Conservation (phyloP, 1,140 invertebrate genomes). For the Nephotettix cincticeps region DNA sequence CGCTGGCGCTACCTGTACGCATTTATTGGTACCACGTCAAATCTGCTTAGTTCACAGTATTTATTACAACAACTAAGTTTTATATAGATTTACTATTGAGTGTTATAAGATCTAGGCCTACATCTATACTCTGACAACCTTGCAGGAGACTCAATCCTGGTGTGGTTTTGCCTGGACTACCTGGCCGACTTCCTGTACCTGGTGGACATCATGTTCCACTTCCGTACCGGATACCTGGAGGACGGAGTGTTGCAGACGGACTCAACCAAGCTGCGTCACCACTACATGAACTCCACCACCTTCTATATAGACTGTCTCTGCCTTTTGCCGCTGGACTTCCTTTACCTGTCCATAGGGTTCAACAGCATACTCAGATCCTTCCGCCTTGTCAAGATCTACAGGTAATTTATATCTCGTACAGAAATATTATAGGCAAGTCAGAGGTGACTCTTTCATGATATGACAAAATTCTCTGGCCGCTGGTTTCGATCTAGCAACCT, state of each 20-base stretch:
- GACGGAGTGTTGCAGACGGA: conserved; percentile 97
- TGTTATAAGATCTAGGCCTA: no score
- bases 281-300: conserved; percentile 98
- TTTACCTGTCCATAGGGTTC: conserved; percentile 97
- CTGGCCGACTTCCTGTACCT: conserved; percentile 95
- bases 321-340: conserved; percentile 94
- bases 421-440: neutral
- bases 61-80: no score
- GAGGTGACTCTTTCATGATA: neutral
- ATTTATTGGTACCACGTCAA: no score
- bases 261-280: conserved; percentile 85
- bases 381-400: conserved; percentile 97
- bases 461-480: no score
- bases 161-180: conserved; percentile 98
- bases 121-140: no score
- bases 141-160: conserved; percentile 79
- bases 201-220: conserved; percentile 95
- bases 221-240: conserved; percentile 94
- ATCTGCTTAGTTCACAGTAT: no score
- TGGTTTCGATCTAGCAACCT: no score
- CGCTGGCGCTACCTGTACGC: no score
- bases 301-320: conserved; percentile 99
- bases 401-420: no score
- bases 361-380: conserved; percentile 96
- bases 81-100: no score